These are phyloP conservation scores for Meloidogyne hapla DNA, from an alignment of 1,140 invertebrate species.

Conservation along the genomic window DNA sequence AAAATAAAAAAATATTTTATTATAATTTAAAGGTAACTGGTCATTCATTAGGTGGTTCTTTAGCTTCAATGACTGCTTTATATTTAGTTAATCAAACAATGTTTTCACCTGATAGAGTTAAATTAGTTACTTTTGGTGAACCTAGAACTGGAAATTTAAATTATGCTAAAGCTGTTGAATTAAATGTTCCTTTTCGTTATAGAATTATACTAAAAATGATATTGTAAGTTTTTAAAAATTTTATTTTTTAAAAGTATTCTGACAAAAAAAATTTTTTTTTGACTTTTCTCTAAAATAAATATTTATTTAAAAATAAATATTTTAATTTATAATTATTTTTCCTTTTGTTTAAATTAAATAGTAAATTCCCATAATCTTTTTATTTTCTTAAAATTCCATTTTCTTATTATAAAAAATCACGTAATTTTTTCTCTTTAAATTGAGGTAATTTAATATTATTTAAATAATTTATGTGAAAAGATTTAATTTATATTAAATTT, in stretches of 20 bases:
- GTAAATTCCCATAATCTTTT: not conserved
- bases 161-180: conserved; percentile 59
- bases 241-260: too few species aligned
- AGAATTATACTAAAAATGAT: conserved; percentile 61
- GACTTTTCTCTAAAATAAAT: too few species aligned
- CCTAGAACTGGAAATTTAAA: conserved; percentile 61
- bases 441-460: not conserved
- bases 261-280: too few species aligned
- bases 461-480: too few species aligned
- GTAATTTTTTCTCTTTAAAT: not conserved
- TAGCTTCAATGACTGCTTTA: conserved; percentile 62
- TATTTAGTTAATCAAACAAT: conserved; percentile 61
- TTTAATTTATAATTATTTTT: too few species aligned
- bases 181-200: conserved; percentile 57
- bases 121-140: conserved; percentile 61
- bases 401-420: not conserved
- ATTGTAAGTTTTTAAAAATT: conserved; percentile 43
- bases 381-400: not conserved
- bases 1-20: not conserved
- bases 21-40: conserved; percentile 50
- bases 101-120: conserved; percentile 53
- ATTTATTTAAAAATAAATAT: too few species aligned
- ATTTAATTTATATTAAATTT: not conserved
- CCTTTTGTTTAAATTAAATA: too few species aligned
- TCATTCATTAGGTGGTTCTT: conserved; percentile 56